phyloP scores from a whole-genome alignment of 2,113 vertebrate species.

The Hydrochoerus hydrochaeris region DNA sequence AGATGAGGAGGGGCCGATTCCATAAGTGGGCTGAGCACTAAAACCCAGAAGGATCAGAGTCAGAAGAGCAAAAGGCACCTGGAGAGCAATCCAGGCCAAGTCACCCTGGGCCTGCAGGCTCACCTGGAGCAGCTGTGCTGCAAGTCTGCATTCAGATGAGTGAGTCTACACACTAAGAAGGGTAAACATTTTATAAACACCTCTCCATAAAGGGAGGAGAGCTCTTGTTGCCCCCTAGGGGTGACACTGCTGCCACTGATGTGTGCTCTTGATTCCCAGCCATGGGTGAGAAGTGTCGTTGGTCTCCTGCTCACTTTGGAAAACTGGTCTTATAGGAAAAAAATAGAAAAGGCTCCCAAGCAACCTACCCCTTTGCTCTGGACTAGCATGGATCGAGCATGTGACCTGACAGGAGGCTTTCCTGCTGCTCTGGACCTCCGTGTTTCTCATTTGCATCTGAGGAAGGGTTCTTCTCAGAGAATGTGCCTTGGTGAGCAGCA shows the following conservation, averaged over 20 bases:
- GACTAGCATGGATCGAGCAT: background rate
- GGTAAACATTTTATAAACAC: background rate
- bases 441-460: background rate
- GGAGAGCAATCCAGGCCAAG: background rate
- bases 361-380: background rate
- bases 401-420: background rate
- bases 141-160: background rate
- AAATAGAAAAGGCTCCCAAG: background rate
- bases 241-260: background rate
- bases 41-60: background rate
- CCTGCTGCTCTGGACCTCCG: background rate
- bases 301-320: background rate
- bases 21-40: background rate
- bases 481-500: background rate
- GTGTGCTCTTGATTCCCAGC: background rate
- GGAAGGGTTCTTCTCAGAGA: background rate
- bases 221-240: background rate
- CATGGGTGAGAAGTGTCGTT: background rate
- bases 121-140: background rate
- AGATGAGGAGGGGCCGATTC: background rate
- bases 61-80: background rate
- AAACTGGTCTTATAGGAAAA: background rate
- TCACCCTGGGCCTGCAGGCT: background rate
- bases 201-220: background rate
- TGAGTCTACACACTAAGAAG: background rate